Evolutionary conservation across 2,888 invertebrate species (phyloP), one percentile per base, ranked within the genome.

Genomic region (Saturnia pavonia): DNA sequence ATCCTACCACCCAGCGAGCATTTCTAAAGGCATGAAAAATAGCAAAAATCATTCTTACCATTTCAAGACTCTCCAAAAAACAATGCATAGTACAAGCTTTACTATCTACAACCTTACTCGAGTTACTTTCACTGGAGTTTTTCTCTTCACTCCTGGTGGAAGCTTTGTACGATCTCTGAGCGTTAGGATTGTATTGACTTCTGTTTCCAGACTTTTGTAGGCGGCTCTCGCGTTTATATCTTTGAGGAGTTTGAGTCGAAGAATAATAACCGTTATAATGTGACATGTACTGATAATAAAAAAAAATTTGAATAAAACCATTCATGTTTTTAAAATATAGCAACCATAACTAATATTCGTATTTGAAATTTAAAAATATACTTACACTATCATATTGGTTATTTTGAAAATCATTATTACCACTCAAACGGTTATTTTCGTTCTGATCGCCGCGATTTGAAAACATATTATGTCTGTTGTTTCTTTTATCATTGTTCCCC

Each of bases 71-170:
- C 72, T 95, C 95, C 82, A 97, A 94, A 80, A 97, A 95, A 81
- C 97, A 97, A 74, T 96, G 96, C 34, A 96, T 85, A 1, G 95
- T 92, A 78, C 97, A 97, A 72, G 91, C 88, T 72, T 89, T 91
- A 8, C 81, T 84, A 7, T 85, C 82, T 14, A 73, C 75, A 16
- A 85, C 85, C 67, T 80, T 85, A 69, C 76, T 89, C 6, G 84
- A 80, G 72, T 85, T 87, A 22, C 84, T 89, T 9, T 85, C 84
- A 68, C 78, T 85, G 1, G 81, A 82, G 70, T 86, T 89, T 68
- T 77, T 88, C 1, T 86, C 85, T 0, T 87, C 85, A 27, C 82
- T 84, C 9, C 77, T 75, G 45, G 82, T 79, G 8, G 75, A 78
- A 2, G 87, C 84, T 25, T 87, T 85, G 1, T 83, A 77, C 27